Evolutionary conservation across 2,113 vertebrate species (phyloP), one percentile per base, ranked within the genome.

Genomic region (Thalassarche chlororhynchos): DNA sequence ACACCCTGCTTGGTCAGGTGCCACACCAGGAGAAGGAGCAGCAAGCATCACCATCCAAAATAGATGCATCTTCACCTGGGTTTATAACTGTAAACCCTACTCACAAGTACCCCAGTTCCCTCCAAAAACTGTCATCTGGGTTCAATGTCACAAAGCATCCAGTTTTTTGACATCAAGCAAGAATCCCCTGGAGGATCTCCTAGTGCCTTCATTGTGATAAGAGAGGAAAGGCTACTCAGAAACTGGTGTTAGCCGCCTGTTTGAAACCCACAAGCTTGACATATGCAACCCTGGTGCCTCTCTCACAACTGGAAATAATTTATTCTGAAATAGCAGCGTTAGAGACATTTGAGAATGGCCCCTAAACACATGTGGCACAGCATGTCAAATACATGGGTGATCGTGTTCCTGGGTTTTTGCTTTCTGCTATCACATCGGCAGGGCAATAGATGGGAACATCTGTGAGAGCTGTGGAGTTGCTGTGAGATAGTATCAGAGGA

Each of bases 401-500:
- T 28, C 17, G 5, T 2, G 11, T 16, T 82, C 57, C 46, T 70
- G 52, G 8, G 23, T 14, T 70, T 89, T 52, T 46, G 11, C 31
- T 42, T 54, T 55, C 52, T 83, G 23, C 38, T 83, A 8, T n/a
- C 42, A 71, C 42, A n/a, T 38, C 0, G 0, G 12, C 60, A 79
- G 29, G 13, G 32, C 26, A 85, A 55, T 14, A 61, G 32, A 38
- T 52, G 26, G 42, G 54, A 75, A 79, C 31, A 25, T 28, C 57
- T 76, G 14, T 57, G 29, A 84, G 52, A 76, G 62, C 51, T 57
- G n/a, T n/a, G 24, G 15, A 54, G 28, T 17, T 64, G 17, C 49
- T 51, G 29, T 74, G 62, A 62, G 57, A 42, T 7, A 66, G 42
- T 52, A 57, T 26, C 17, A 55, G 61, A 66, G 71, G 58, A 70